Conservation (phyloP, 2,113 vertebrate species). For the Pyxicephalus adspersus region DNA sequence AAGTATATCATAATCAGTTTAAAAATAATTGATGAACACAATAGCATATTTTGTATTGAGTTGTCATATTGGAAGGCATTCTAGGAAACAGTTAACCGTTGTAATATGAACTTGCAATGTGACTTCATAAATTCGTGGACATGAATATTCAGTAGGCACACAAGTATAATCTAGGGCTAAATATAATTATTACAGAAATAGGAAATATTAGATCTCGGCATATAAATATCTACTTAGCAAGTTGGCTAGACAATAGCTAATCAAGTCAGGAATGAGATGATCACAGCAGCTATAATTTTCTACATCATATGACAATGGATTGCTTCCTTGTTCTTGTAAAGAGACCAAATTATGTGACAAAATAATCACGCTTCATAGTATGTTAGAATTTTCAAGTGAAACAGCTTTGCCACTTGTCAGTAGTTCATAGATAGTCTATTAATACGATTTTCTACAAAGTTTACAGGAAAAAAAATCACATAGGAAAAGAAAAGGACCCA, state of each 20-base stretch:
- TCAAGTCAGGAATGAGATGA: neutral
- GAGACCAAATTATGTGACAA: neutral
- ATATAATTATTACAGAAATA: slow-evolving; percentile 21
- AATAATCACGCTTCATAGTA: neutral
- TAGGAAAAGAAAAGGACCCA: too few relatives aligned
- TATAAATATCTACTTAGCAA: neutral
- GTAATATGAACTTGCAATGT: too few relatives aligned
- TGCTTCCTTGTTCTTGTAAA: neutral
- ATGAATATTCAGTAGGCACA: neutral
- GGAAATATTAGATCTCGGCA: neutral
- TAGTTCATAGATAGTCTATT: too few relatives aligned
- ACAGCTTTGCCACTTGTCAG: too few relatives aligned
- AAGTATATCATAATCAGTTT: too few relatives aligned
- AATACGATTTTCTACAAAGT: too few relatives aligned
- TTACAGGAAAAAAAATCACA: too few relatives aligned
- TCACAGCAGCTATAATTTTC: neutral
- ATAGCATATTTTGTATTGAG: too few relatives aligned
- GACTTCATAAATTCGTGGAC: neutral
- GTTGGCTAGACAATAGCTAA: slow-evolving; percentile 21
- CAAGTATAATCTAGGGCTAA: neutral
- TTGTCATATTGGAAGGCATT: too few relatives aligned
- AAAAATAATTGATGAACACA: too few relatives aligned
- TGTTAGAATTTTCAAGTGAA: neutral
- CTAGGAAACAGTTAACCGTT: too few relatives aligned
- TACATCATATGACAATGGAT: neutral